These are phyloP conservation scores for Mesoligia furuncula DNA, from an alignment of 2,888 invertebrate species.

Conservation along the genomic window DNA sequence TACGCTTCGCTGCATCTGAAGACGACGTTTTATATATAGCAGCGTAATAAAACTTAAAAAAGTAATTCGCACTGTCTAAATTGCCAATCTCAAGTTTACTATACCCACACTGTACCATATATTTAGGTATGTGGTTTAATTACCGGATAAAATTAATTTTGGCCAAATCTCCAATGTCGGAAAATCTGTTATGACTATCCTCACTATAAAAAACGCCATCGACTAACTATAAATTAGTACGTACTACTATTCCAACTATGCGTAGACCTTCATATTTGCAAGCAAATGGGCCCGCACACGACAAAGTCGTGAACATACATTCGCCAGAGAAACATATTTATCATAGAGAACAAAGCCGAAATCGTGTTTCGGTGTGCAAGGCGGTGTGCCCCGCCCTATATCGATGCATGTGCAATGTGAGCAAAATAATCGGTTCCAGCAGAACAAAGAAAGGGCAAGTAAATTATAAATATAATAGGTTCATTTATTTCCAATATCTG, in stretches of 20 bases:
- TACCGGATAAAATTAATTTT: background rate
- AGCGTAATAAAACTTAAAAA: slow-evolving; percentile 21
- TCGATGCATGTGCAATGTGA: slow-evolving; percentile 55
- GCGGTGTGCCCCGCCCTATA: slow-evolving; percentile 62
- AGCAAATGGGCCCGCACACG: slow-evolving; percentile 40
- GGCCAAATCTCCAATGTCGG: background rate
- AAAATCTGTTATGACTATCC: background rate
- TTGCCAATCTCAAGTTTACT: slow-evolving; percentile 8
- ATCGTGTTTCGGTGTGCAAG: slow-evolving; percentile 66
- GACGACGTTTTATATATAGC: slow-evolving; percentile 10
- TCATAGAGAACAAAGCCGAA: slow-evolving; percentile 67
- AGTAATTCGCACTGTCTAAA: slow-evolving; percentile 16
- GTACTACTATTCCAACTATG: slow-evolving; percentile 25
- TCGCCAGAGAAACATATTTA: slow-evolving; percentile 63
- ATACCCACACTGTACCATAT: background rate
- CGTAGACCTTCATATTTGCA: slow-evolving; percentile 57
- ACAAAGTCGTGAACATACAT: slow-evolving; percentile 69
- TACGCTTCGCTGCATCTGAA: slow-evolving; percentile 49
- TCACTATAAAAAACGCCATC: background rate
- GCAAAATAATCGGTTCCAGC: slow-evolving; percentile 40
- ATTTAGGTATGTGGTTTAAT: background rate
- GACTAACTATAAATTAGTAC: background rate
- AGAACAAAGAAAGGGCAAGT: slow-evolving; percentile 59
- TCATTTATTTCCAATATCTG: background rate
- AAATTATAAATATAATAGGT: background rate